These are phyloP conservation scores for Xerus inauris DNA, from an alignment of 2,113 vertebrate genomes.

Conservation along the genomic window DNA sequence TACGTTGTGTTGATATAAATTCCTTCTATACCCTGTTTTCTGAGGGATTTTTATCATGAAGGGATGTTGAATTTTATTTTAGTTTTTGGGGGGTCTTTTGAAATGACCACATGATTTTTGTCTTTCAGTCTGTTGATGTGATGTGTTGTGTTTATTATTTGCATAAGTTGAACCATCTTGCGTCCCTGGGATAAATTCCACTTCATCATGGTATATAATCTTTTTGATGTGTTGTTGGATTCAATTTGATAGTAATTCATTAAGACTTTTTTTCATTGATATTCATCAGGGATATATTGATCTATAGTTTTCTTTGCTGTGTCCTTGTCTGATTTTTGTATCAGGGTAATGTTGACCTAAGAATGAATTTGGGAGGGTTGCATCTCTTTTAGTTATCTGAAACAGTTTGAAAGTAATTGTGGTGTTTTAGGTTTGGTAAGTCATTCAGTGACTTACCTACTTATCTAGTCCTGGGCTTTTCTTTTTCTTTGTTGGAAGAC, in stretches of 20 bases:
- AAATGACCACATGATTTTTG: background rate
- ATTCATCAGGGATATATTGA: background rate
- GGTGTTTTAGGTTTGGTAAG: too few relatives aligned
- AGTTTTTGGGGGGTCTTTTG: background rate
- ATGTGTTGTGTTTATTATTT: background rate
- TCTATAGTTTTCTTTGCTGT: background rate
- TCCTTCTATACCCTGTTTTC: background rate
- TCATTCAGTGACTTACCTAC: too few relatives aligned
- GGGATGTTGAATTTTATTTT: background rate
- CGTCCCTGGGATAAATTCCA: background rate
- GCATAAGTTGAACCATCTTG: background rate
- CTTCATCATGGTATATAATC: background rate
- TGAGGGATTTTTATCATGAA: background rate
- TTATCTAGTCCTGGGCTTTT: too few relatives aligned
- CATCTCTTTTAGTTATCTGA: background rate
- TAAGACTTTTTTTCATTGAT: background rate
- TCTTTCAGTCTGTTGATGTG: background rate
- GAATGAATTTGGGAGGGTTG: background rate
- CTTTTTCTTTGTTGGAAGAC: background rate
- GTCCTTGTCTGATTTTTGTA: too few relatives aligned
- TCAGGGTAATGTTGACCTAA: too few relatives aligned
- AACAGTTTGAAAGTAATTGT: too few relatives aligned
- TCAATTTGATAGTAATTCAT: background rate
- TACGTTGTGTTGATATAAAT: background rate
- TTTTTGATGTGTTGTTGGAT: background rate